These are phyloP conservation scores for Glareola pratincola DNA, from an alignment of 2,113 vertebrate species.

Conservation along the genomic window DNA sequence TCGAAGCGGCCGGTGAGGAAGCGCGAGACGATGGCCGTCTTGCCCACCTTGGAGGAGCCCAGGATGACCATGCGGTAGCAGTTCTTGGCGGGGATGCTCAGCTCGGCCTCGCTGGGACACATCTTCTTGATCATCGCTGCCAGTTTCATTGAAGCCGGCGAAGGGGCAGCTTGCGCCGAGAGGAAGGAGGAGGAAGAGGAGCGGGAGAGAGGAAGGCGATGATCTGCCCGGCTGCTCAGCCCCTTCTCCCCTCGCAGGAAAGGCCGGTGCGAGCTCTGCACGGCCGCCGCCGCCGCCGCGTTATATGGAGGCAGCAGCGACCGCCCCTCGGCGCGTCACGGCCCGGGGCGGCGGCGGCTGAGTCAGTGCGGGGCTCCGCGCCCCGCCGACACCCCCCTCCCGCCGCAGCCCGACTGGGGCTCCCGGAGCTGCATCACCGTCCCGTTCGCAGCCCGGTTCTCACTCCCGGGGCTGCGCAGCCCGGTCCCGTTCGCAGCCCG, in stretches of 20 bases:
- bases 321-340: constrained; percentile 65
- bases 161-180: not conserved
- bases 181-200: not conserved
- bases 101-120: constrained; percentile 86
- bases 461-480: too few species aligned
- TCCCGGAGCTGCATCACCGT: not conserved
- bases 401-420: not conserved
- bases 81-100: constrained; percentile 92
- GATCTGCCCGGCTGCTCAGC: not conserved
- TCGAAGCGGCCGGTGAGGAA: constrained; percentile 95
- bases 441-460: not conserved
- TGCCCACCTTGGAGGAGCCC: constrained; percentile 97
- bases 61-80: constrained; percentile 97
- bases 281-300: not conserved
- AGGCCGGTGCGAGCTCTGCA: not conserved
- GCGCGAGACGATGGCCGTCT: constrained; percentile 95
- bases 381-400: not conserved
- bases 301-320: constrained; percentile 59
- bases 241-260: not conserved
- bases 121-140: constrained; percentile 95
- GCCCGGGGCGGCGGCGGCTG: constrained; percentile 15
- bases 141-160: constrained; percentile 69
- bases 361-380: not conserved
- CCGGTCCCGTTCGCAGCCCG: not conserved
- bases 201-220: not conserved